Percentiles rank a stretch among this genome's conserved stretches.
These are phyloP conservation scores for Dasysyrphus tricinctus DNA, from an alignment of 2,888 invertebrate genomes.

Conservation along the genomic window DNA sequence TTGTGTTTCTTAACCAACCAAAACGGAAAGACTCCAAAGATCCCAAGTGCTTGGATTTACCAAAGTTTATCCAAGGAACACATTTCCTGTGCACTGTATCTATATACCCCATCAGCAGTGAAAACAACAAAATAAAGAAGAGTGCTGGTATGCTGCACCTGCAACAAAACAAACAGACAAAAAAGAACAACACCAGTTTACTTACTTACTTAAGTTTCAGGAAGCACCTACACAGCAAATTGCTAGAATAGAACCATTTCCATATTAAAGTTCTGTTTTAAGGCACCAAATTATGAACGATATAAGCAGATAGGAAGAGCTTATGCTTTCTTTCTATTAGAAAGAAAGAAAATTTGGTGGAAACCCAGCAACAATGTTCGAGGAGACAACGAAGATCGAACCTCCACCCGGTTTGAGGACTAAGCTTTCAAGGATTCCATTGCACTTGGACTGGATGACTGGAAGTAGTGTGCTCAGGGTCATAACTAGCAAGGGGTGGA, in stretches of 20 bases:
- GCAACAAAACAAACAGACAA: conserved; percentile 8
- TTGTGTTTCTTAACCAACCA: background rate
- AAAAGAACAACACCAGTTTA: background rate
- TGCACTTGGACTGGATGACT: too few species aligned
- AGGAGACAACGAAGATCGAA: too few species aligned
- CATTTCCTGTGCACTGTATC: background rate
- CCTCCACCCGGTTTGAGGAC: too few species aligned
- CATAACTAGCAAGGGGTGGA: too few species aligned
- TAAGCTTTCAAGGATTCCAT: too few species aligned
- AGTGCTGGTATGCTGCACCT: conserved; percentile 13
- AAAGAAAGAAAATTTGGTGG: too few species aligned
- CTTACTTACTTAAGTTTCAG: background rate
- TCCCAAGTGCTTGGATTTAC: conserved; percentile 11
- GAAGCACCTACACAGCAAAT: background rate
- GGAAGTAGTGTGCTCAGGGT: too few species aligned
- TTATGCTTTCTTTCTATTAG: too few species aligned
- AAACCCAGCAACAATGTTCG: too few species aligned
- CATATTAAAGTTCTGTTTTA: too few species aligned
- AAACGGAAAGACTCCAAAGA: background rate
- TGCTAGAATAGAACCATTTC: background rate
- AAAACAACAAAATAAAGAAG: background rate
- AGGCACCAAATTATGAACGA: too few species aligned
- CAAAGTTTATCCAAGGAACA: conserved; percentile 29
- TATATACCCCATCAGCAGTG: background rate
- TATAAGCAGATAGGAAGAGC: too few species aligned